Percentiles rank a stretch among this genome's conserved stretches.
phyloP scores from a whole-genome alignment of 2,797 vertebrate genomes.

The Oophaga sylvatica region DNA sequence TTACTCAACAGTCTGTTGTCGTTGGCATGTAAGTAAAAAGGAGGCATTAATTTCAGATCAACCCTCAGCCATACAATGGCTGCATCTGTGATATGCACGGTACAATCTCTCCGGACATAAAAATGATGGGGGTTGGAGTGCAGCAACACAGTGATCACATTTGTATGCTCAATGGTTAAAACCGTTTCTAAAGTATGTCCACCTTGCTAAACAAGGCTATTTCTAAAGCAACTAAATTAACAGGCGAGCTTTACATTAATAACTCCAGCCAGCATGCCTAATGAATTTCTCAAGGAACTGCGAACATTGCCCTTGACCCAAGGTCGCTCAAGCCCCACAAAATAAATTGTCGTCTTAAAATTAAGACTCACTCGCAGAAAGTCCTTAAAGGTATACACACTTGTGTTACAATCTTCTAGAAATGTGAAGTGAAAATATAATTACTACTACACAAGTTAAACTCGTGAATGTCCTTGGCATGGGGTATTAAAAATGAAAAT shows the following conservation, averaged over 20 bases:
- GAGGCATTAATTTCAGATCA: too few relatives aligned
- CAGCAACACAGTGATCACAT: neutral
- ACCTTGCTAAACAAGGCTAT: neutral
- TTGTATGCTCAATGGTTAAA: neutral
- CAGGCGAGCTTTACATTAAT: slow-evolving; percentile 24
- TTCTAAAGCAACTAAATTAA: slow-evolving; percentile 2
- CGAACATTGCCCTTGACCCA: slow-evolving; percentile 25
- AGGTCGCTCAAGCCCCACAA: slow-evolving; percentile 24
- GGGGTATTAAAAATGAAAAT: too few relatives aligned
- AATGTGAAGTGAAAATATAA: neutral
- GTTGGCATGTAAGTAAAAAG: too few relatives aligned
- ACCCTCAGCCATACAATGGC: too few relatives aligned
- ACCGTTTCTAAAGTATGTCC: neutral
- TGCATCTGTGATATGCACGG: too few relatives aligned
- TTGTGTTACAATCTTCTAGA: neutral
- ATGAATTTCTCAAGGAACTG: slow-evolving; percentile 31
- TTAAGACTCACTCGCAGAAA: neutral
- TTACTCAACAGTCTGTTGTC: too few relatives aligned
- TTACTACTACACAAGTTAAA: neutral
- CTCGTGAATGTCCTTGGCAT: too few relatives aligned
- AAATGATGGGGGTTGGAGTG: neutral
- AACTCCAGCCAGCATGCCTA: slow-evolving; percentile 10
- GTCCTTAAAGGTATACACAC: neutral
- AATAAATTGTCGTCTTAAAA: neutral
- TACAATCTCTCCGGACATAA: too few relatives aligned